Evolutionary conservation across 1,140 invertebrate species (phyloP), one percentile per base, ranked within the genome.

Genomic region (Octopus sinensis): DNA sequence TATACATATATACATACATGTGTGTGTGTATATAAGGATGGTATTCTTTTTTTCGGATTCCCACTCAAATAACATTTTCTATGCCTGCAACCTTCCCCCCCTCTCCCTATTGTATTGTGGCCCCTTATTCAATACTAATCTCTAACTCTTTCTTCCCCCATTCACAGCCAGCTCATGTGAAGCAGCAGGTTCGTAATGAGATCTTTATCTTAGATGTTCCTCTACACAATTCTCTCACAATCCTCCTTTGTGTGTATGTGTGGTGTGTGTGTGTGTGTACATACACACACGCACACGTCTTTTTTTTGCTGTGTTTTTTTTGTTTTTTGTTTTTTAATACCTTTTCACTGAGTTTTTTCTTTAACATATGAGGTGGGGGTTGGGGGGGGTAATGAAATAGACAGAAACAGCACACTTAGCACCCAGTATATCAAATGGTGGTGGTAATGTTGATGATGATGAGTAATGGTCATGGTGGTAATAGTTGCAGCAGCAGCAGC

Each of bases 121-220:
- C 30, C 30, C 30, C 30, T 43, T 43, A 43, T 73, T 73, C 3
- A 5, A 73, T 23, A 73, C 76, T 77, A 77, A 77, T 77, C 17
- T 43, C 43, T 43, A 77, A 77, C 4, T 77, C 76, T 77, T 77
- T 77, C 68, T 73, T 43, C 76, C 30, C 23, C 7, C 23, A 23
- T 10, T 10, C 53, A 79, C 82, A 85, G 84, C 82, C 82, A 71
- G 81, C 83, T 23, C 81, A 82, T 77, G 82, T 85, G 83, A 85
- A 85, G 82, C 83, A 84, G 54, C 84, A 85, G 84, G 84, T 85
- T 84, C 81, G 84, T 83, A 51, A 53, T n/a, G 80, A 71, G 78
- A 56, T 80, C 54, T 79, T 52, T 81, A 43, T 62, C 53, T 79
- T 76, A 82, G 76, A 82, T 78, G 53, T 56, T 52, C 54, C 53